phyloP scores from a whole-genome alignment of 2,888 invertebrate genomes.

The Stenolophus ochropezus region DNA sequence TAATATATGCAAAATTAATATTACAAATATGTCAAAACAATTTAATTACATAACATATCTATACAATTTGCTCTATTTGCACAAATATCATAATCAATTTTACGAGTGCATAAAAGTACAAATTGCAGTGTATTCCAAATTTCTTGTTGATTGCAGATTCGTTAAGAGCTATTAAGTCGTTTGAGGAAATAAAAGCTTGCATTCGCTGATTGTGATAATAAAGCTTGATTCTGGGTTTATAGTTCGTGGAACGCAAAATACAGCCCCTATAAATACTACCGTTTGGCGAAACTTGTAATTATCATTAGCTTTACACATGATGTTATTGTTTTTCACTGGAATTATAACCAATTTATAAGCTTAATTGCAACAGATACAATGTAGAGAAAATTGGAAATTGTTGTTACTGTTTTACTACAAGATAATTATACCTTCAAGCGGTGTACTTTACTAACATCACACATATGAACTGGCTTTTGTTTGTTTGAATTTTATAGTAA shows the following conservation, averaged over 20 bases:
- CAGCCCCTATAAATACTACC: neutral
- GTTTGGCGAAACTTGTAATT: constrained; percentile 40
- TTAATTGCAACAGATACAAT: neutral
- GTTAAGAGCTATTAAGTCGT: constrained; percentile 34
- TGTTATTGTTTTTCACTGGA: constrained; percentile 33
- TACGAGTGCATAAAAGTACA: constrained; percentile 10
- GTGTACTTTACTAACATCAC: no score
- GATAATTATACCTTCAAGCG: no score
- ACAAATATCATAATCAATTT: neutral
- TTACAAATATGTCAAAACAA: neutral
- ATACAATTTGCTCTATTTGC: neutral
- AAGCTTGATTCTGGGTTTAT: constrained; percentile 52
- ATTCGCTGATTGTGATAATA: constrained; percentile 56
- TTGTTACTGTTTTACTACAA: no score
- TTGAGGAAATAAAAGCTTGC: constrained; percentile 39
- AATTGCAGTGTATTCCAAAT: neutral
- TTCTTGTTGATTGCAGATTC: constrained; percentile 27
- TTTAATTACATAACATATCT: neutral
- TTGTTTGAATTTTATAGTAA: no score
- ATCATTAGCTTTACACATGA: constrained; percentile 48
- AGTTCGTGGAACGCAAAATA: constrained; percentile 40
- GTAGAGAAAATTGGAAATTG: neutral
- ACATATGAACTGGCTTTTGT: no score
- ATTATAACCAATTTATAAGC: constrained; percentile 16
- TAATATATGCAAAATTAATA: neutral